phyloP scores from a whole-genome alignment of 2,797 vertebrate genomes.

The Scomberomorus guttatus region DNA sequence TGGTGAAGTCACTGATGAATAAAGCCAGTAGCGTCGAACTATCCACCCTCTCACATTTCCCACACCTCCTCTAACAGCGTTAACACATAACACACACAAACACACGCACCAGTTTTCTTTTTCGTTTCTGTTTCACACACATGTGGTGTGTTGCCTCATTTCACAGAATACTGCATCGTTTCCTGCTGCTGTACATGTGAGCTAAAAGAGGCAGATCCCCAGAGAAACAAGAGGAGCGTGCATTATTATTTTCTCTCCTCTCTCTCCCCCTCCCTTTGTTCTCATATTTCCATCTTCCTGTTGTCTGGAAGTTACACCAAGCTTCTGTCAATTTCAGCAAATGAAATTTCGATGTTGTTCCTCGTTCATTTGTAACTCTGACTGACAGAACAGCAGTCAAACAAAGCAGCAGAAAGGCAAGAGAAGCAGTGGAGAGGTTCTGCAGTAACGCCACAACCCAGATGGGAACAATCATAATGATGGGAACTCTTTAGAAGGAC shows the following conservation, averaged over 20 bases:
- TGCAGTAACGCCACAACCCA: slow-evolving; percentile 3
- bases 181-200: slow-evolving; percentile 54
- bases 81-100: neutral
- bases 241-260: slow-evolving; percentile 18
- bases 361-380: slow-evolving; percentile 14
- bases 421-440: neutral
- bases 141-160: slow-evolving; percentile 41
- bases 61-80: neutral
- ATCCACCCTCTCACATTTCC: neutral
- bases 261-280: neutral
- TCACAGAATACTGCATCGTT: slow-evolving; percentile 47
- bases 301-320: slow-evolving; percentile 19
- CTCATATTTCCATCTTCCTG: slow-evolving; percentile 57
- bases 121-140: slow-evolving; percentile 10
- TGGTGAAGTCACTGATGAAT: slow-evolving; percentile 52
- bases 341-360: neutral
- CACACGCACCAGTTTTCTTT: neutral
- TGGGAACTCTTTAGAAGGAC: slow-evolving; percentile 31
- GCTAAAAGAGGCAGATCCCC: slow-evolving; percentile 61
- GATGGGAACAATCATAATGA: slow-evolving; percentile 17
- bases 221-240: slow-evolving; percentile 39
- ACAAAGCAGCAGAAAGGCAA: neutral
- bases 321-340: slow-evolving; percentile 4
- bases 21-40: slow-evolving; percentile 12
- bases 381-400: slow-evolving; percentile 1